phyloP scores from a whole-genome alignment of 2,797 vertebrate genomes.

The Sebastes vulpes region DNA sequence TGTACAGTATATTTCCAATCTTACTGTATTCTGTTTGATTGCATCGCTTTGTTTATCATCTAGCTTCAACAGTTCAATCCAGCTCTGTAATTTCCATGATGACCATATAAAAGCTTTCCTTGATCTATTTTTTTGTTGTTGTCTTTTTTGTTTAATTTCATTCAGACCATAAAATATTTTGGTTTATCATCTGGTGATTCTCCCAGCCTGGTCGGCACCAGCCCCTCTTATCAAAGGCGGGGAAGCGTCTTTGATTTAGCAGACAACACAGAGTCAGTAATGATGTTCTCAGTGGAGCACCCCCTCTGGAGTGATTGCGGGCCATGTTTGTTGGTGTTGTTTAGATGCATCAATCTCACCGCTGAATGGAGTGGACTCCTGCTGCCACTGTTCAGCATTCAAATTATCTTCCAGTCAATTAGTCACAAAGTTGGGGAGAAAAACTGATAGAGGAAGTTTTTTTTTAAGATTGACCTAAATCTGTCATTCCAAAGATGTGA shows the following conservation, averaged over 20 bases:
- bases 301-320: constrained; percentile 65
- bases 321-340: constrained; percentile 75
- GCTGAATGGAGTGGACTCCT: constrained; percentile 63
- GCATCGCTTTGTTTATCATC: not conserved
- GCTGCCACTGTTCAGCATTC: constrained; percentile 70
- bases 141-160: constrained; percentile 3
- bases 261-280: constrained; percentile 65
- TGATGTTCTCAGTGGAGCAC: constrained; percentile 66
- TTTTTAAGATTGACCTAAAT: constrained; percentile 51
- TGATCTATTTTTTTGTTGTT: not conserved
- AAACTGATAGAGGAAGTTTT: constrained; percentile 11
- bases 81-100: not conserved
- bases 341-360: constrained; percentile 68
- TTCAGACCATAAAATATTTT: constrained; percentile 13
- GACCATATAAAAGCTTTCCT: not conserved
- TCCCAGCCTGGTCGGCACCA: constrained; percentile 24
- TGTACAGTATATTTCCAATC: not conserved
- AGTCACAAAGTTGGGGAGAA: constrained; percentile 55
- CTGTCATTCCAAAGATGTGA: constrained; percentile 30
- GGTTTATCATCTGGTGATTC: constrained; percentile 9
- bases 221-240: constrained; percentile 56
- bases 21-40: constrained; percentile 58
- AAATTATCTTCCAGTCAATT: constrained; percentile 76
- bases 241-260: constrained; percentile 71
- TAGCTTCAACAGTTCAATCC: not conserved